Base-by-base conservation (phyloP, 2,797 vertebrate genomes). In the Pelochelys cantorii region DNA sequence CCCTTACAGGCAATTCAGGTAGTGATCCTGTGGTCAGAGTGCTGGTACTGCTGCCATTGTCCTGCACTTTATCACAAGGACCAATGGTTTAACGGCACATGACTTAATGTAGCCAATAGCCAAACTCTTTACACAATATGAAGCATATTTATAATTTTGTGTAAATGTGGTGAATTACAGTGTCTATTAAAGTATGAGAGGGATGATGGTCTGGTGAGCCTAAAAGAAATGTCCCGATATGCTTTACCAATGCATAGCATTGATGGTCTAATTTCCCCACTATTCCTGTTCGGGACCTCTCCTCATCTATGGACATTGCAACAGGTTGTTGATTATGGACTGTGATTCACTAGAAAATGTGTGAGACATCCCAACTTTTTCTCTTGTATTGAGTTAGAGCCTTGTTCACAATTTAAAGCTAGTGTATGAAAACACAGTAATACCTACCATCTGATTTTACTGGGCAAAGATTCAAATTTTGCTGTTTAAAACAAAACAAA, bases 371-470 rank as follows among this genome's bases (percentile, higher is more conserved):
- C 86, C 80, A 68, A 80, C 77, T 29, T 17, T 77, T 92, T 88
- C 56, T 81, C 83, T 94, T 96, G 86, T 93, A 82, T 93, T 95
- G 95, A 86, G 89, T 94, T 92, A 93, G n/a, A 90, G 18, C 5
- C 62, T 94, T 52, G 56, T 92, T 95, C 91, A 88, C 90, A 96
- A 95, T 62, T 92, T 85, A 57, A 90, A 88, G 29, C 54, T 85
- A 20, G 18, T 93, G 87, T 93, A 87, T 92, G 82, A 91, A 95
- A 96, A 96, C 92, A 94, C 78, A 85, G 57, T 25, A 57, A 31
- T 62, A 54, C 60, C 54, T 88, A 81, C 94, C 96, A 96, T 96
- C 95, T 96, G 96, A 91, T 93, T 92, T 48, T 88, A 84, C 78
- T 89, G 90, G 93, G 93, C 65, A 93, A 95, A 96, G 85, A 15